Evolutionary conservation across 2,113 vertebrate species (phyloP).

Genomic region (Zosterops hypoxanthus): DNA sequence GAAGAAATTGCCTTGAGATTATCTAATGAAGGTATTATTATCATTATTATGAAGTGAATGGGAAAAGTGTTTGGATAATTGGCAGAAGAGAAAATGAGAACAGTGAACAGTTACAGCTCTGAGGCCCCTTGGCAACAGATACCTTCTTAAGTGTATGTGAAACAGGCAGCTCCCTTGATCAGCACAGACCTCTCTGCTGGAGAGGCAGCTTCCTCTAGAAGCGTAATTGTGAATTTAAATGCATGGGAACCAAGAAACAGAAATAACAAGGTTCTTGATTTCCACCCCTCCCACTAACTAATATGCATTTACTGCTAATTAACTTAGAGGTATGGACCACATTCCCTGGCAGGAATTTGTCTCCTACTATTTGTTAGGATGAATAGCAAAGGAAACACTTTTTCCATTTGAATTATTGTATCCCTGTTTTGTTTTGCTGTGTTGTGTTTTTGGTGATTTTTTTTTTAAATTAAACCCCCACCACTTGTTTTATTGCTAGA

Average conservation of each 20-base stretch:
- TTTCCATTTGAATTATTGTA: neutral
- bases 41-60: constrained; percentile 51
- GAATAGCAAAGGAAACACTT: neutral
- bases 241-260: neutral
- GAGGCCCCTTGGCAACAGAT: constrained; percentile 53
- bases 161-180: constrained; percentile 46
- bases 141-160: constrained; percentile 36
- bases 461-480: neutral
- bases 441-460: too few relatives aligned
- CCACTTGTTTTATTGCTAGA: neutral
- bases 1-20: constrained; percentile 53
- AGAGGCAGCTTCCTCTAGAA: constrained; percentile 25
- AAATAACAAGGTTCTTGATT: constrained; percentile 44
- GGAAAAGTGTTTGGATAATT: constrained; percentile 50
- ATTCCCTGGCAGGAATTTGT: neutral
- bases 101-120: constrained; percentile 37
- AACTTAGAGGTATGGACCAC: neutral
- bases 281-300: constrained; percentile 22
- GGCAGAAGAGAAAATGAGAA: constrained; percentile 54
- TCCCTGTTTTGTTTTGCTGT: neutral
- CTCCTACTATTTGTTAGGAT: neutral
- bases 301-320: constrained; percentile 50
- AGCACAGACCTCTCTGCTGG: constrained; percentile 44
- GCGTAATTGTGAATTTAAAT: constrained; percentile 41
- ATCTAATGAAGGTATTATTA: constrained; percentile 57